Base-by-base conservation (phyloP, 2,888 invertebrate species). In the Stratiomys singularior region DNA sequence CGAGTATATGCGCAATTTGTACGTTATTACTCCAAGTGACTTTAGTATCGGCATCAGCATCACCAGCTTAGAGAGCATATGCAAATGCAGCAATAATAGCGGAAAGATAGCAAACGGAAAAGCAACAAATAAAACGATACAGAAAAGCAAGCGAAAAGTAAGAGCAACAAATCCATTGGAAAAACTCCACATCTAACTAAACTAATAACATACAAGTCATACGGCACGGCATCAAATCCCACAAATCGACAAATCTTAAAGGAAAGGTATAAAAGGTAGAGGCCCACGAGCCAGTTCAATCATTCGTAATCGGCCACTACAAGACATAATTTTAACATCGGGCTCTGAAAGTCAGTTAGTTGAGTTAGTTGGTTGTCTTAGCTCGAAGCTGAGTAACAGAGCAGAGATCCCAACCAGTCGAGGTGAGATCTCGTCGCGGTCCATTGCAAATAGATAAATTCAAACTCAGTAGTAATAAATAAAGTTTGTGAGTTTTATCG, bases 241-340 rank as follows among this genome's bases (percentile, higher is more conserved):
- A 74, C 74, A 58, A 60, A 71, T 74, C 58, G 25, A 64, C 64
- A 30, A 64, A 72, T 64, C 64, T 28, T 27, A 64, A 76, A 79
- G 67, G 72, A 79, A 78, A 79, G 76, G 78, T 79, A 79, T 79
- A 79, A 78, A 79, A 79, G 79, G 76, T 78, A 72, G 78, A 76
- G 76, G 66, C 52, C 60, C 71, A 71, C 58, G 5, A 72, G 63
- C 66, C 60, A 72, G 74, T 72, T 72, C 78, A 77, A 76, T 79
- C 79, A 78, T 76, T 79, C 76, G 79, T 69, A 69, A 60, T 76
- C 72, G 64, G 25, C 37, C 74, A 74, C 74, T 25, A 47, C 23
- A 47, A 37, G 37, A 37, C 69, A 46, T 25, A 47, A 18, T 66
- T 52, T 37, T 58, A 37, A 37, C 37, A 47, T 74, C 60, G 74